These are phyloP conservation scores for Maylandia zebra DNA, from an alignment of 2,113 vertebrate species.

Conservation along the genomic window DNA sequence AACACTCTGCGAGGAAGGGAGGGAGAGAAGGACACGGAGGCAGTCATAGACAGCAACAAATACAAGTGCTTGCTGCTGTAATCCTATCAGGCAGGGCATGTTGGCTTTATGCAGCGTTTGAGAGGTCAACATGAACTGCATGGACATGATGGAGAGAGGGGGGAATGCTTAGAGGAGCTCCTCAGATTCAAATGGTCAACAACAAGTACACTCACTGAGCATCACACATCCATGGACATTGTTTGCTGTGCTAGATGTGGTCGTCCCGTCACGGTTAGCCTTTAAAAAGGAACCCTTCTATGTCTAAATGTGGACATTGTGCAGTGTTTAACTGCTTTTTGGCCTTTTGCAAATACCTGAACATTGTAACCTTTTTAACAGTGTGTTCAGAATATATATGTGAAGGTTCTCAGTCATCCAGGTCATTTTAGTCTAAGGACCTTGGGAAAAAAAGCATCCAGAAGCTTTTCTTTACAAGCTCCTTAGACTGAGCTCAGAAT, in stretches of 20 bases:
- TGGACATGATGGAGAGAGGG: background rate
- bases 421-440: background rate
- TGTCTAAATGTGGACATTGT: background rate
- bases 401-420: background rate
- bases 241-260: background rate
- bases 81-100: conserved; percentile 34
- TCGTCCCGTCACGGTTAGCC: background rate
- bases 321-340: background rate
- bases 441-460: background rate
- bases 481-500: background rate
- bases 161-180: background rate
- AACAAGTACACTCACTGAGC: background rate
- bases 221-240: background rate
- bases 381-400: background rate
- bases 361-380: background rate
- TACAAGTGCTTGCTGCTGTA: conserved; percentile 26
- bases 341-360: background rate
- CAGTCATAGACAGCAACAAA: conserved; percentile 1
- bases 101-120: background rate
- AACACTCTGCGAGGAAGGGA: background rate
- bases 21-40: background rate
- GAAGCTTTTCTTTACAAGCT: accelerated
- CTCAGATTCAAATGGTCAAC: background rate
- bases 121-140: conserved; percentile 12
- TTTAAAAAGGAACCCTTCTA: background rate